Conservation (phyloP, 2,888 invertebrate species). For the Clusia tigrina region DNA sequence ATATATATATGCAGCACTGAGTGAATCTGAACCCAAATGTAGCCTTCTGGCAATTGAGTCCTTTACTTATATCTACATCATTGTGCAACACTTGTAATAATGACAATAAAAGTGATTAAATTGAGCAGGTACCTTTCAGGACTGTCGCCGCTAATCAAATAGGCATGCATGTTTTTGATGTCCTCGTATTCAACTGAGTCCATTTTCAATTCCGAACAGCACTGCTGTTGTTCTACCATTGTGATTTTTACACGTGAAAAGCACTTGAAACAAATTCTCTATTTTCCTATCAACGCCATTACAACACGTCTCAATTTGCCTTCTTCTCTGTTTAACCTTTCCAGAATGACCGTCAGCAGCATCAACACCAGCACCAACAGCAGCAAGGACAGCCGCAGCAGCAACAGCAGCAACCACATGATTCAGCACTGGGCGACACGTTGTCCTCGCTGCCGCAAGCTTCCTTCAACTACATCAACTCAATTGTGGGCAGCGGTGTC, state of each 20-base stretch:
- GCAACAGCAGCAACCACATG: conserved; percentile 31
- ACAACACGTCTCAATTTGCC: conserved; percentile 32
- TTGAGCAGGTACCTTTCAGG: no score
- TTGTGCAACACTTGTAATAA: no score
- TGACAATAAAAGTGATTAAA: no score
- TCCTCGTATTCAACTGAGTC: no score
- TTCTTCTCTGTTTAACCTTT: conserved; percentile 13
- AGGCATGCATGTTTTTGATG: no score
- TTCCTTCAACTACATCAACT: conserved; percentile 88
- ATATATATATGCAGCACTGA: no score
- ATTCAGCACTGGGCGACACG: conserved; percentile 64
- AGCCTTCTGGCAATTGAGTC: no score
- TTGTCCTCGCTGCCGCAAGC: conserved; percentile 77
- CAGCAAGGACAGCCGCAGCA: conserved; percentile 35
- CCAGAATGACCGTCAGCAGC: conserved; percentile 36
- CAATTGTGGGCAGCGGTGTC: conserved; percentile 86
- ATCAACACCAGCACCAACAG: conserved; percentile 24
- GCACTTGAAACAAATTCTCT: conserved; percentile 48
- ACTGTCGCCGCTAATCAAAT: no score
- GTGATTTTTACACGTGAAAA: conserved; percentile 47
- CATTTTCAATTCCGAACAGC: no score
- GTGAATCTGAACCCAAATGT: no score
- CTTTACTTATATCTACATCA: no score
- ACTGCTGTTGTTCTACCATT: no score
- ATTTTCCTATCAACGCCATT: conserved; percentile 49